phyloP scores from a whole-genome alignment of 2,797 vertebrate genomes.

The Chelonia mydas region DNA sequence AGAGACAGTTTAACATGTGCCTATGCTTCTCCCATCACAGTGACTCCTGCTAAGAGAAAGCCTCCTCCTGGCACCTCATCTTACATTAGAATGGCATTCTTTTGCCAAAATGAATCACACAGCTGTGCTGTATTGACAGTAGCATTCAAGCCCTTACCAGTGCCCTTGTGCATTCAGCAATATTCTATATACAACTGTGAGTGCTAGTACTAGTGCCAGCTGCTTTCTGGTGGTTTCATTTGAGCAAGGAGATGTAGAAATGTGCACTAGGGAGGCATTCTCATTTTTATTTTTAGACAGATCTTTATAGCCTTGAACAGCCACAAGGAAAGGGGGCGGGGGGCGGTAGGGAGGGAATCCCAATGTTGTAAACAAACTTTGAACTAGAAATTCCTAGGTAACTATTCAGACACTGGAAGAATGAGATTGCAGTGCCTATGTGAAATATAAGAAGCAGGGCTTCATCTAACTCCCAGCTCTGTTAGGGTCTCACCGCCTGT shows the following conservation, averaged over 20 bases:
- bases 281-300: slow-evolving; percentile 69
- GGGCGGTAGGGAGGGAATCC: not conserved
- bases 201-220: not conserved
- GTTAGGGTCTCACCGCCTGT: not conserved
- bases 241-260: slow-evolving; percentile 54
- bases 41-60: not conserved
- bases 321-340: slow-evolving; percentile 13
- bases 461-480: not conserved
- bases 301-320: slow-evolving; percentile 57
- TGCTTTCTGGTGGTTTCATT: slow-evolving; percentile 50
- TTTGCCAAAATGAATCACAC: not conserved
- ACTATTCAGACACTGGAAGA: not conserved
- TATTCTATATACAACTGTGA: not conserved
- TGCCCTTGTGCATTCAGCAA: not conserved
- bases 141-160: not conserved
- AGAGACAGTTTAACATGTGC: not conserved
- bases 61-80: not conserved
- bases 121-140: not conserved
- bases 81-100: not conserved
- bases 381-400: slow-evolving; percentile 47
- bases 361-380: slow-evolving; percentile 31
- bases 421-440: not conserved
- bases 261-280: slow-evolving; percentile 32
- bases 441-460: not conserved
- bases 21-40: not conserved